Conservation (phyloP, 2,113 vertebrate genomes). For the Rhadina sibilatrix region DNA sequence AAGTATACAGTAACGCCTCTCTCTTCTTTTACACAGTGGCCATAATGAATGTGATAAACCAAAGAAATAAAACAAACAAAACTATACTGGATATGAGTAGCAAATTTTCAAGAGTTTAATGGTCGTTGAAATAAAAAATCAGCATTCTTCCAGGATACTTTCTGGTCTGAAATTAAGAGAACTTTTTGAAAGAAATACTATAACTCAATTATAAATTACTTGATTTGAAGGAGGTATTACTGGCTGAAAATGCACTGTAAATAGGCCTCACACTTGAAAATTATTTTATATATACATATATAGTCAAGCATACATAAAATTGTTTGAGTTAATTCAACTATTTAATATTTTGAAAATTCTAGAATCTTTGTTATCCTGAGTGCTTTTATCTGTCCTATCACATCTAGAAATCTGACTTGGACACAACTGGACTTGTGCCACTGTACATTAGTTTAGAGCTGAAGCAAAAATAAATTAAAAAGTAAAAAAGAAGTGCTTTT, state of each 20-base stretch:
- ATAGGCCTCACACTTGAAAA: neutral
- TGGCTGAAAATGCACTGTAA: neutral
- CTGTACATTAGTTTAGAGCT: neutral
- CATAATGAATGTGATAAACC: neutral
- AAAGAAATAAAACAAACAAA: neutral
- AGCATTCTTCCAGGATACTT: neutral
- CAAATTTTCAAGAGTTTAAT: neutral
- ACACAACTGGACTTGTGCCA: neutral
- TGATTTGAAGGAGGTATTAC: neutral
- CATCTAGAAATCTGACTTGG: neutral
- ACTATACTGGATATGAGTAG: neutral
- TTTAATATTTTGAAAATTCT: neutral
- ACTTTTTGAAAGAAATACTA: neutral
- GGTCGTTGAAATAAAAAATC: neutral
- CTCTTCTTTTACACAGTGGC: neutral
- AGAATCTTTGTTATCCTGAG: neutral
- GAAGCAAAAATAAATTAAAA: neutral
- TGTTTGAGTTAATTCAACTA: neutral
- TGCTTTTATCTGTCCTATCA: neutral
- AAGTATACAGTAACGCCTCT: neutral
- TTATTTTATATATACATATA: neutral
- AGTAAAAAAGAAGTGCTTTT: rapidly evolving
- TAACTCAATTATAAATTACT: neutral
- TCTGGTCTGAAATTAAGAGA: neutral
- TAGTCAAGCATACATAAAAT: neutral